phyloP scores from a whole-genome alignment of 2,797 vertebrate genomes.

The Parauchenoglanis punctatus region DNA sequence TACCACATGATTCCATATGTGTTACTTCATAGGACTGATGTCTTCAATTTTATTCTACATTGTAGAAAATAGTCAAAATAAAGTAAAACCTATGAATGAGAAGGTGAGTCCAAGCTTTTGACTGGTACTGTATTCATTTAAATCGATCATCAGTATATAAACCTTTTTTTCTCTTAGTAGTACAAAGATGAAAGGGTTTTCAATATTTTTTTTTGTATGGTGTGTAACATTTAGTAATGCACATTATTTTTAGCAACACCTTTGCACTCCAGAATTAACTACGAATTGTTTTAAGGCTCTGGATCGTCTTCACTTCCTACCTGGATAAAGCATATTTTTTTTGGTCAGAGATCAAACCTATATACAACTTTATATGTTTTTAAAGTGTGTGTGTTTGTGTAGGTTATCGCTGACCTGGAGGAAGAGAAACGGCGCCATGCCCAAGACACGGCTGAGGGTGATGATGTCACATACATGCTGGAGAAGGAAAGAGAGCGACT shows the following conservation, averaged over 20 bases:
- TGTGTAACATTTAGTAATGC: not conserved
- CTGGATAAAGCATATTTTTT: not conserved
- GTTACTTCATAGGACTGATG: too few relatives aligned
- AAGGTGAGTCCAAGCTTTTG: too few relatives aligned
- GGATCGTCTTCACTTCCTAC: not conserved
- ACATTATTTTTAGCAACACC: not conserved
- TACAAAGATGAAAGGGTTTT: not conserved
- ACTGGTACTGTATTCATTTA: too few relatives aligned
- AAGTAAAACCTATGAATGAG: too few relatives aligned
- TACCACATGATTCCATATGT: too few relatives aligned
- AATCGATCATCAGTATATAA: not conserved
- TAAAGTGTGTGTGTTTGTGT: slow-evolving; percentile 28
- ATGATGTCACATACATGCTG: slow-evolving; percentile 92
- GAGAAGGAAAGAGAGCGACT: slow-evolving; percentile 90
- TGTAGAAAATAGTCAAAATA: too few relatives aligned
- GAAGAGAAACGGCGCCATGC: slow-evolving; percentile 85
- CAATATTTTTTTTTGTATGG: not conserved
- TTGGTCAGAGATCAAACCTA: not conserved
- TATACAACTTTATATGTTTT: not conserved
- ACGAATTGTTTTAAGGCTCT: not conserved
- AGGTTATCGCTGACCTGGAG: slow-evolving; percentile 96
- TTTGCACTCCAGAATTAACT: not conserved
- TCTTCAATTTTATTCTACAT: too few relatives aligned
- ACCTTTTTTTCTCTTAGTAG: not conserved
- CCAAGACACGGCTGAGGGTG: slow-evolving; percentile 86